These are phyloP conservation scores for Ptilodon capucinus DNA, from an alignment of 2,888 invertebrate genomes.

Conservation along the genomic window DNA sequence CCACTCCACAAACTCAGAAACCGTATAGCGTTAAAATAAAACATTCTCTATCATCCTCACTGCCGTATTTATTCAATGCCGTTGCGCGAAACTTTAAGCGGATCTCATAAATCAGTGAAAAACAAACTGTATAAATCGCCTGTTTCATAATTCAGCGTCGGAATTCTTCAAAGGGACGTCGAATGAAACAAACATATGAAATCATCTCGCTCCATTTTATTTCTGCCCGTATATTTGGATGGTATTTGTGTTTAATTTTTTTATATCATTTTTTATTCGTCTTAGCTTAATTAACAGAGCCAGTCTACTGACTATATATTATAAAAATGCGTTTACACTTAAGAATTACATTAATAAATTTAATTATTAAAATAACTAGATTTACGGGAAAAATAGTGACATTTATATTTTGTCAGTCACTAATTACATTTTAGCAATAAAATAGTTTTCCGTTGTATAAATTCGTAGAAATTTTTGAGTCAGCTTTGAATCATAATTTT, in stretches of 20 bases:
- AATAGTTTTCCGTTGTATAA: background rate
- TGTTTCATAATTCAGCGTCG: conserved; percentile 26
- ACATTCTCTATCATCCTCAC: conserved; percentile 12
- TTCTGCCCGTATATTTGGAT: conserved; percentile 7
- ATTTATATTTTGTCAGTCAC: background rate
- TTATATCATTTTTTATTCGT: background rate
- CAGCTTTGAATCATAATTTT: background rate
- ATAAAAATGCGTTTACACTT: no score
- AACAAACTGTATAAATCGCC: conserved; percentile 27
- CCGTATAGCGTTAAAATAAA: conserved; percentile 9
- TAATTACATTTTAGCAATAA: background rate
- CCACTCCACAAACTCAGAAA: conserved; percentile 5
- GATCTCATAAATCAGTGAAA: conserved; percentile 31
- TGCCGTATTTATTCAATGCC: conserved; percentile 33
- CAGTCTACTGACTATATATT: no score
- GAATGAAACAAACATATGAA: conserved; percentile 33
- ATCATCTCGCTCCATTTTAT: conserved; percentile 14
- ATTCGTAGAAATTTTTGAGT: background rate
- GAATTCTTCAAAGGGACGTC: conserved; percentile 38
- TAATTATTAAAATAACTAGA: no score
- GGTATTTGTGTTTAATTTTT: background rate
- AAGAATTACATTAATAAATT: no score
- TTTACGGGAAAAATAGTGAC: background rate
- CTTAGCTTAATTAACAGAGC: no score
- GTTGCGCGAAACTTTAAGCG: conserved; percentile 20